phyloP scores from a whole-genome alignment of 1,140 invertebrate species.

The Drosophila oshimai region DNA sequence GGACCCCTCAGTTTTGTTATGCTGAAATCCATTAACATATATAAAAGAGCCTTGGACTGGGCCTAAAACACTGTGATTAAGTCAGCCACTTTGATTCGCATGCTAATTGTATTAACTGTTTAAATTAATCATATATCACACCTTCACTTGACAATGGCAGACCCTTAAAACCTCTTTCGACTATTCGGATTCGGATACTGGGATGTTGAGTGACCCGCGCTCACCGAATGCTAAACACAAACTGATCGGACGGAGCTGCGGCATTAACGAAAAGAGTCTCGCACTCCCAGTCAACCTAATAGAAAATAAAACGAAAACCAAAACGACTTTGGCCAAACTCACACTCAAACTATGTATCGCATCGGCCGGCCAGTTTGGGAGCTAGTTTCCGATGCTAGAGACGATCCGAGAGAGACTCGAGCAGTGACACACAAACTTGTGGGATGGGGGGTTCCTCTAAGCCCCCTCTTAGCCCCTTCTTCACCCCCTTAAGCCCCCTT shows the following conservation, averaged over 20 bases:
- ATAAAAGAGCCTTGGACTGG: conserved; percentile 2
- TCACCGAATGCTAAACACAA: conserved; percentile 73
- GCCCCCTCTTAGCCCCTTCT: background rate
- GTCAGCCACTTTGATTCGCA: background rate
- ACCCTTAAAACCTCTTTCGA: conserved; percentile 15
- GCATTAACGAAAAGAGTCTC: conserved; percentile 67
- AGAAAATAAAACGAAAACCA: conserved; percentile 61
- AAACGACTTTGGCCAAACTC: conserved; percentile 47
- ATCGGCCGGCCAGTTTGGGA: conserved; percentile 50
- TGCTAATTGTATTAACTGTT: conserved; percentile 1
- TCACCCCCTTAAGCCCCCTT: background rate
- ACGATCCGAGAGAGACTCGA: conserved; percentile 10
- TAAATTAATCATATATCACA: conserved; percentile 6
- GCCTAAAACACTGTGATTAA: background rate
- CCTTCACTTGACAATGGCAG: conserved; percentile 13
- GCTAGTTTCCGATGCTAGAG: conserved; percentile 25
- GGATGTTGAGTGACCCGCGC: conserved; percentile 57
- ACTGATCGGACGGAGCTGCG: conserved; percentile 66
- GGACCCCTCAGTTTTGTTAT: background rate
- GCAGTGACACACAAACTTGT: conserved; percentile 12
- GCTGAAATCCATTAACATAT: background rate
- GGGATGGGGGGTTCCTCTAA: background rate
- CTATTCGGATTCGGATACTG: conserved; percentile 5
- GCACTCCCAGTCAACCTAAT: conserved; percentile 58
- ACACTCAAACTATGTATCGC: conserved; percentile 50